A percentile compares a stretch with the other conserved stretches of the same genome.
Conservation (phyloP, 2,888 invertebrate species). For the Brachyptera putata region DNA sequence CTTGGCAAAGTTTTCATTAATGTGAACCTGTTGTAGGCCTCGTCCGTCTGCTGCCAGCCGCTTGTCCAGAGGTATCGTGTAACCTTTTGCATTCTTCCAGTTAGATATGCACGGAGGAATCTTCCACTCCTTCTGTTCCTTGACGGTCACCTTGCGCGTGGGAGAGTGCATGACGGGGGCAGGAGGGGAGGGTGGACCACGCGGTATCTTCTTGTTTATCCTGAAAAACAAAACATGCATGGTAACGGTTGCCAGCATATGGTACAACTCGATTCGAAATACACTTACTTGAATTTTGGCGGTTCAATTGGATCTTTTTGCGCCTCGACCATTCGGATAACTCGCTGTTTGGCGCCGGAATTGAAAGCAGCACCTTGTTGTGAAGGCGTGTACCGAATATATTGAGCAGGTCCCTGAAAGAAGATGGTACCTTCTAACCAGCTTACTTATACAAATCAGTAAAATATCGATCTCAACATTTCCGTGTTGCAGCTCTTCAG, state of each 20-base stretch:
- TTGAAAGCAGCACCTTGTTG: conserved; percentile 93
- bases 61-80: conserved; percentile 97
- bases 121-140: conserved; percentile 99
- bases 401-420: conserved; percentile 83
- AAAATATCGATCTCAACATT: too few species aligned
- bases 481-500: too few species aligned
- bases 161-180: conserved; percentile 99
- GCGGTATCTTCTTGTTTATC: conserved; percentile 97
- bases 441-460: too few species aligned
- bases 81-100: conserved; percentile 98
- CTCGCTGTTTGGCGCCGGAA: conserved; percentile 95
- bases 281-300: conserved; percentile 73
- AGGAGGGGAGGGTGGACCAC: conserved; percentile 97
- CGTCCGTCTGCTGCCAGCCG: conserved; percentile 96
- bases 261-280: not conserved
- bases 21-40: conserved; percentile 94
- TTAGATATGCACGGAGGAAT: conserved; percentile 98
- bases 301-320: conserved; percentile 98
- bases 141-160: conserved; percentile 91
- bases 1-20: conserved; percentile 99
- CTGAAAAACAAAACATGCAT: conserved; percentile 51
- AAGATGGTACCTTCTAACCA: too few species aligned
- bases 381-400: conserved; percentile 96
- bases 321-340: conserved; percentile 91
- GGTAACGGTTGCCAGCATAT: not conserved